Evolutionary conservation across 2,113 vertebrate species (phyloP), one percentile per base, ranked within the genome.

Genomic region (Caretta caretta): DNA sequence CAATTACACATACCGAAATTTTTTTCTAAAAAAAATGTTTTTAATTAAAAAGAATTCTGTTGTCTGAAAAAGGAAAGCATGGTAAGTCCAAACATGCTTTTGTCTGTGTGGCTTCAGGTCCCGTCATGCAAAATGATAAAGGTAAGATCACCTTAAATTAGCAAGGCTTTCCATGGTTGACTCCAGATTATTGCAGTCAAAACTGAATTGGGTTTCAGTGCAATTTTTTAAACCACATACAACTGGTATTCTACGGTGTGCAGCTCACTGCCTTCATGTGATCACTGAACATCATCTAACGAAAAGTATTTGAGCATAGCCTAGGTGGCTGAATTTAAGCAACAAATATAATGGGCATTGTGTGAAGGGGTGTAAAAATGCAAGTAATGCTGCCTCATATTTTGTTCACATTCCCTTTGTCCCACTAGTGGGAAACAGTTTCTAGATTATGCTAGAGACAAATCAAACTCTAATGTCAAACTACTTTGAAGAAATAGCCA

Each of bases 31-130:
- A 53, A 93, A 98, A 98, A 98, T 98, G 97, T 98, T 98, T 98
- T 98, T 98, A 98, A 98, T 98, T 98, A 98, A 98, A 98, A 98
- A 98, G 97, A 97, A 98, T 98, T 98, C 97, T 98, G 97, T 97
- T 98, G 98, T 97, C 97, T 97, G 97, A 97, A 98, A 62, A 98
- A 98, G 96, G 96, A 97, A 97, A 97, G 92, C 96, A 94, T 6
- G 14, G 94, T 95, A 95, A 97, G 97, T 97, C 97, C 96, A 97
- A 98, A 97, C 98, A 97, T 96, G 93, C 84, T 96, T 95, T 97
- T 97, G 96, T 96, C 95, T 97, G 83, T 93, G 94, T 96, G 95
- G 86, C 62, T 97, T 91, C 85, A 93, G 93, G 96, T 97, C 96
- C 94, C 65, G 46, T 90, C 89, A 92, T 84, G 90, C 96, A 96